These are phyloP conservation scores for Laticauda colubrina DNA, from an alignment of 2,113 vertebrate species.

Conservation along the genomic window DNA sequence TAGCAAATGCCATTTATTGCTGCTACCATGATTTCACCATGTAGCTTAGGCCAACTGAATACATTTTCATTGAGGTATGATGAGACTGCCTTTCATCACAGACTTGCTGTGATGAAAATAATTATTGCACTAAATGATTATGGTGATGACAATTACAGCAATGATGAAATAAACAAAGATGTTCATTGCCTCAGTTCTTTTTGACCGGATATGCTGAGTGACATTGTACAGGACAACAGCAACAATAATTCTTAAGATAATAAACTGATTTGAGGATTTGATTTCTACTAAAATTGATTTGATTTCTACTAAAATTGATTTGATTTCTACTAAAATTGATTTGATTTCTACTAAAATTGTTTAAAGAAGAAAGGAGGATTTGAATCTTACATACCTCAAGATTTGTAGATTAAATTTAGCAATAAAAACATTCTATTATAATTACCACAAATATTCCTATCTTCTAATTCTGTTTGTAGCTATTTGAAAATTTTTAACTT, in stretches of 20 bases:
- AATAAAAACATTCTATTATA: conserved; percentile 6
- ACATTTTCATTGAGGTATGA: neutral
- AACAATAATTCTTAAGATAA: neutral
- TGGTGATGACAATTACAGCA: neutral
- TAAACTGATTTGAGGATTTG: neutral
- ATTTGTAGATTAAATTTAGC: conserved; percentile 13
- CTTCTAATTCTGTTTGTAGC: neutral
- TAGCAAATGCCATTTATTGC: neutral
- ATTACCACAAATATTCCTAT: conserved; percentile 7
- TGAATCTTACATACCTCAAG: conserved; percentile 15
- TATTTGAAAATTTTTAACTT: neutral
- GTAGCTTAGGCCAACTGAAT: neutral
- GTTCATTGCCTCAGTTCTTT: neutral
- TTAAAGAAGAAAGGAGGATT: neutral
- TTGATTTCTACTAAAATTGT: neutral
- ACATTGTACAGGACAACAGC: neutral
- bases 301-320: no score
- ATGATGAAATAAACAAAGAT: neutral
- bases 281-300: neutral
- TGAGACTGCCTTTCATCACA: neutral
- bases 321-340: no score
- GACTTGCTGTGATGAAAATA: neutral
- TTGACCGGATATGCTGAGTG: neutral
- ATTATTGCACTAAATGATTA: neutral
- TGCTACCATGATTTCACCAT: neutral